A percentile compares a stretch with the other conserved stretches of the same genome.
Conservation (phyloP, 2,797 vertebrate species). For the Sebastes diaconus region DNA sequence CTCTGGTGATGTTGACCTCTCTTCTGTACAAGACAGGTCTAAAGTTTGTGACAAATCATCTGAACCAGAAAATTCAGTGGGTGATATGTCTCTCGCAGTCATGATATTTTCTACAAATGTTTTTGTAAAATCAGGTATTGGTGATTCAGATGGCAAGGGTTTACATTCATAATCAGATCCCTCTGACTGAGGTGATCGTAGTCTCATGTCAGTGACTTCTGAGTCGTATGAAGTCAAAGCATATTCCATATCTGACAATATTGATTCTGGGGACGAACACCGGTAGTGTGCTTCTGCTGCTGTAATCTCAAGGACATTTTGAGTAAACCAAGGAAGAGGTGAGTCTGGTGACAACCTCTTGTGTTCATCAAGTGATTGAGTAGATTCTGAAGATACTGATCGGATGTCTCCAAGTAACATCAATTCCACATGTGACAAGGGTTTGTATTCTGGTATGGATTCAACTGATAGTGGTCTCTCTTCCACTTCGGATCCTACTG, state of each 20-base stretch:
- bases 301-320: constrained; percentile 18
- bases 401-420: constrained; percentile 21
- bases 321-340: constrained; percentile 50
- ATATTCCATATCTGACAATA: constrained; percentile 31
- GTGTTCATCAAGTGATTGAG: constrained; percentile 33
- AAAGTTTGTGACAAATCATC: constrained; percentile 20
- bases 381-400: constrained; percentile 41
- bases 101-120: constrained; percentile 8
- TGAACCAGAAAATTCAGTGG: constrained; percentile 38
- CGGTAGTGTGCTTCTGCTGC: neutral
- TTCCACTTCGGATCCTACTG: constrained; percentile 22
- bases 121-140: constrained; percentile 32
- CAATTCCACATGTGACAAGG: constrained; percentile 28
- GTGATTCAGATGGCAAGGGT: constrained; percentile 33
- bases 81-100: constrained; percentile 9
- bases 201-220: neutral
- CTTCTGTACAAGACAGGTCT: constrained; percentile 12
- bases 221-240: constrained; percentile 11
- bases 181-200: constrained; percentile 42
- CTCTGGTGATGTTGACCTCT: constrained; percentile 48
- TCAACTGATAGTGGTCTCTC: constrained; percentile 41
- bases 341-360: constrained; percentile 52
- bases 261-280: constrained; percentile 33
- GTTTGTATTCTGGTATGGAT: constrained; percentile 37
- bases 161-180: constrained; percentile 22